phyloP scores from a whole-genome alignment of 2,113 vertebrate genomes.

The Typhlomys cinereus region DNA sequence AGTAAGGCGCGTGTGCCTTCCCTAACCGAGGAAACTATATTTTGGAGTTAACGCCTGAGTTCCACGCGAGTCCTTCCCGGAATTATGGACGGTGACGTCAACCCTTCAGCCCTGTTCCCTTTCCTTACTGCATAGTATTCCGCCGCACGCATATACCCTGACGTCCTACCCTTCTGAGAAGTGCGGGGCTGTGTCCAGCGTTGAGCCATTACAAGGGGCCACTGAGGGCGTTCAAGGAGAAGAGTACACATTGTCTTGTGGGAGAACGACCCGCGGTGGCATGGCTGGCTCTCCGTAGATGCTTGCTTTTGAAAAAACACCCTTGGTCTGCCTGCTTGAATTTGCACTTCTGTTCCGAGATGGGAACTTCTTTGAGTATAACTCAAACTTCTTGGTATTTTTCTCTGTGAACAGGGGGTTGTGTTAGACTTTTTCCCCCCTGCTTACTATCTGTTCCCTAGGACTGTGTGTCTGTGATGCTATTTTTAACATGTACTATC shows the following conservation, averaged over 20 bases:
- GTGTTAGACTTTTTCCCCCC: too few relatives aligned
- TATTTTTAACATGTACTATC: background rate
- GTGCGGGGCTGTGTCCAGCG: background rate
- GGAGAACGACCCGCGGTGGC: background rate
- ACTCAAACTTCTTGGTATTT: background rate
- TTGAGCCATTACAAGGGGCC: background rate
- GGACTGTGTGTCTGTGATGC: background rate
- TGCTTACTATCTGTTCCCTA: background rate
- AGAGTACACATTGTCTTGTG: background rate
- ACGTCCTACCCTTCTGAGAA: background rate
- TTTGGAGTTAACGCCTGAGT: background rate
- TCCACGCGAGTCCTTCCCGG: background rate
- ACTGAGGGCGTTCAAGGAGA: background rate
- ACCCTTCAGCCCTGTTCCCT: background rate
- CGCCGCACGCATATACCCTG: accelerated
- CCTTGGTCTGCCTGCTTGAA: background rate
- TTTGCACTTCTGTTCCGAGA: background rate
- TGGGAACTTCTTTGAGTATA: background rate
- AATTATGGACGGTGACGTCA: background rate
- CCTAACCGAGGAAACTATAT: background rate
- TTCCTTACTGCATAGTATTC: background rate
- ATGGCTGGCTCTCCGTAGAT: background rate
- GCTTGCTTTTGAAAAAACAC: background rate
- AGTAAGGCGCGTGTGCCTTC: too few relatives aligned
- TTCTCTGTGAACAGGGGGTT: background rate